These are phyloP conservation scores for Odontomachus brunneus DNA, from an alignment of 1,140 invertebrate species.

Conservation along the genomic window DNA sequence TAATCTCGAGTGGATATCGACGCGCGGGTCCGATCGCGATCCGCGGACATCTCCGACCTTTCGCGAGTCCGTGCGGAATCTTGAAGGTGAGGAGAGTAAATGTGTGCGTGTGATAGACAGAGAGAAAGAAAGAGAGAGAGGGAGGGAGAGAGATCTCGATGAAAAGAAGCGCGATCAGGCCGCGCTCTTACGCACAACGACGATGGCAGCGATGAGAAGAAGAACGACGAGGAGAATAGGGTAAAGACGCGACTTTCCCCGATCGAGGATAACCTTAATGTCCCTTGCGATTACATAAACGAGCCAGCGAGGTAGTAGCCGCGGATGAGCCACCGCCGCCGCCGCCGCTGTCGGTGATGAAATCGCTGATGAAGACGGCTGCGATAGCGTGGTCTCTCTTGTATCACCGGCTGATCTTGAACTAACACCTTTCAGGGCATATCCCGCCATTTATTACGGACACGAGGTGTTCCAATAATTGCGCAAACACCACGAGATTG, in stretches of 20 bases:
- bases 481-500: conserved; percentile 80
- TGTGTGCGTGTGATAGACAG: conserved; percentile 32
- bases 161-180: background rate
- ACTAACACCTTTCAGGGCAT: conserved; percentile 82
- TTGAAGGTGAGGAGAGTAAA: background rate
- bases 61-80: conserved; percentile 17
- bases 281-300: conserved; percentile 66
- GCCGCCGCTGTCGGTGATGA: conserved; percentile 64
- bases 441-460: conserved; percentile 80
- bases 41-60: conserved; percentile 55
- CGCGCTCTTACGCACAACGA: background rate
- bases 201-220: conserved; percentile 39
- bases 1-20: conserved; percentile 39
- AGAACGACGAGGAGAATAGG: conserved; percentile 38
- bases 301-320: conserved; percentile 53
- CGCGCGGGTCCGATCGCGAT: conserved; percentile 36
- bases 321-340: conserved; percentile 45
- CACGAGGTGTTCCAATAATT: conserved; percentile 82
- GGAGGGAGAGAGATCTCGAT: no score
- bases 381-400: conserved; percentile 74
- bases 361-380: conserved; percentile 59
- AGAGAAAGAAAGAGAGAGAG: no score
- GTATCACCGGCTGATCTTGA: conserved; percentile 81
- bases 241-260: conserved; percentile 66
- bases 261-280: conserved; percentile 70